Percentiles rank a stretch among this genome's conserved stretches.
Evolutionary conservation across 2,797 vertebrate genomes (phyloP).

Genomic region (Pangasius macronema): DNA sequence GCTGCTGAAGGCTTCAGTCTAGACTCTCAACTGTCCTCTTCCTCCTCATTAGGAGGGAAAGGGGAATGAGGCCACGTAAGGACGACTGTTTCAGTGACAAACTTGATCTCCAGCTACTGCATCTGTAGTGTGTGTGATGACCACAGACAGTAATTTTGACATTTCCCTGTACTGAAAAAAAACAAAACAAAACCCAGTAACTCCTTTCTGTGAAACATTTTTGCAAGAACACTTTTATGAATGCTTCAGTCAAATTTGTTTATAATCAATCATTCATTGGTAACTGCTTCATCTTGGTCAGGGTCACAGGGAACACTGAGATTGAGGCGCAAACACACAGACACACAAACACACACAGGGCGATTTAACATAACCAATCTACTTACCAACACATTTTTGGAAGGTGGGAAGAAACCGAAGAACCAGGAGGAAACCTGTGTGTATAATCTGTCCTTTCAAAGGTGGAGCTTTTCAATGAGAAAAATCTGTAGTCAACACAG

Average conservation of each 20-base stretch:
- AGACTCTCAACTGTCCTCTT: slow-evolving; percentile 27
- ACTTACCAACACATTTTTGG: neutral
- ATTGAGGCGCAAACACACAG: neutral
- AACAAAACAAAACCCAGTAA: neutral
- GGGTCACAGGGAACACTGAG: neutral
- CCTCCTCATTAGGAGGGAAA: neutral
- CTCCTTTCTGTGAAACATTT: neutral
- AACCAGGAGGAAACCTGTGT: neutral
- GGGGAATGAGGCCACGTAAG: neutral
- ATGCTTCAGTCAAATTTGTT: neutral
- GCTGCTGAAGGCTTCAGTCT: slow-evolving; percentile 30
- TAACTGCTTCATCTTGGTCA: neutral
- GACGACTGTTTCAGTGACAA: neutral
- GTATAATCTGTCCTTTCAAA: neutral
- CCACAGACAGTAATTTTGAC: neutral
- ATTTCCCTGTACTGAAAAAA: neutral
- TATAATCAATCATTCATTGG: neutral
- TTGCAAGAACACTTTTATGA: neutral
- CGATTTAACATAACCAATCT: too few relatives aligned
- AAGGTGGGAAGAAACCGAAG: neutral
- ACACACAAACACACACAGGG: neutral
- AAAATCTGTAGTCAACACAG: neutral
- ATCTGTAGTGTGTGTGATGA: too few relatives aligned
- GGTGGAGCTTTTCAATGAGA: neutral
- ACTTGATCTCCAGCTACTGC: neutral